Conservation (phyloP, 2,888 invertebrate genomes). For the Scotopteryx bipunctaria region DNA sequence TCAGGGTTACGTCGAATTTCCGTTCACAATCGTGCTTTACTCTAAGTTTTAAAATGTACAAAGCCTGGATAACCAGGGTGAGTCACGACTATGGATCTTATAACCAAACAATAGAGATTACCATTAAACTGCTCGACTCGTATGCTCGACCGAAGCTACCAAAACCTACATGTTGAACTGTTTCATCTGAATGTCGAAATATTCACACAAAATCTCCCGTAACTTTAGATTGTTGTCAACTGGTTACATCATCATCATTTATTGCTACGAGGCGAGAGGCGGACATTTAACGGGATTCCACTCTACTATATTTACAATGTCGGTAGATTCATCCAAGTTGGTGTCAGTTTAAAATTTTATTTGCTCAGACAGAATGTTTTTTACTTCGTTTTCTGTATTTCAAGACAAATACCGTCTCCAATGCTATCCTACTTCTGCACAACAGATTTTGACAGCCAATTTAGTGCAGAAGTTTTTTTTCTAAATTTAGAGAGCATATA, state of each 20-base stretch:
- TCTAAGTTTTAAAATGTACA: background rate
- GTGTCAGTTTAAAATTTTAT: too few species aligned
- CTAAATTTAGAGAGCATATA: too few species aligned
- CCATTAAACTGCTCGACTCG: background rate
- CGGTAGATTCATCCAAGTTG: background rate
- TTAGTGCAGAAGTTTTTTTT: too few species aligned
- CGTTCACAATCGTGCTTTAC: background rate
- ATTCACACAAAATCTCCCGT: conserved; percentile 11
- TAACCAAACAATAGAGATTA: background rate
- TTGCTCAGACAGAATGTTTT: too few species aligned
- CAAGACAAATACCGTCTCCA: too few species aligned
- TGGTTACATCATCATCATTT: conserved; percentile 7
- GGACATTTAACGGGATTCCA: background rate
- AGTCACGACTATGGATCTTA: background rate
- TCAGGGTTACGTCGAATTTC: background rate
- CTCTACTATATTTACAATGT: background rate
- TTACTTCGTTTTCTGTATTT: too few species aligned
- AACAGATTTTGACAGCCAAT: too few species aligned
- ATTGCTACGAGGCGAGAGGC: background rate
- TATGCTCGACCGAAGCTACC: background rate
- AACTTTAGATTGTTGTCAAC: conserved; percentile 2
- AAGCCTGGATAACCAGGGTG: too few species aligned
- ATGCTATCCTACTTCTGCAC: too few species aligned
- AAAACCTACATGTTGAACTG: conserved; percentile 2
- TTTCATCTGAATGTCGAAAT: conserved; percentile 8